A percentile compares a stretch with the other conserved stretches of the same genome.
Evolutionary conservation across 2,797 vertebrate genomes (phyloP).

Genomic region (Scolopax bukidnonensis): DNA sequence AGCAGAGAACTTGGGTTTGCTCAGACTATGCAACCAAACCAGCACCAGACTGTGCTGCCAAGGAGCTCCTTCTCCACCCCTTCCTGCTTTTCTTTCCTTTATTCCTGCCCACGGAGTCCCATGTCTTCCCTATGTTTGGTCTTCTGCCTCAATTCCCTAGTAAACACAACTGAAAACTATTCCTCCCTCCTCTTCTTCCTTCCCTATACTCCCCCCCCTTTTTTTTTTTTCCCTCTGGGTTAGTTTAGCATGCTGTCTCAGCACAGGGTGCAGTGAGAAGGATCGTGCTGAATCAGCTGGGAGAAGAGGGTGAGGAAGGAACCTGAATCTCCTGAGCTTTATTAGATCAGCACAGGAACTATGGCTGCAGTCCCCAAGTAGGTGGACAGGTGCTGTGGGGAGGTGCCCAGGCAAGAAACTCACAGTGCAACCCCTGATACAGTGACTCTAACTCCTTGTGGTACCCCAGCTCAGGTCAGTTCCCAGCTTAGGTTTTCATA

Average conservation of each 20-base stretch:
- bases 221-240: not conserved
- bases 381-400: not conserved
- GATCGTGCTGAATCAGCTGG: not conserved
- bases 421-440: not conserved
- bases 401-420: not conserved
- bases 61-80: not conserved
- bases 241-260: not conserved
- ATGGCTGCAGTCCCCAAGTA: not conserved
- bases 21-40: not conserved
- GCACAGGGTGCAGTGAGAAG: not conserved
- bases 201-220: not conserved
- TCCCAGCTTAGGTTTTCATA: not conserved
- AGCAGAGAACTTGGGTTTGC: not conserved
- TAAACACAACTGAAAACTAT: not conserved
- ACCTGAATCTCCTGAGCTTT: not conserved
- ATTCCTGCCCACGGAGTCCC: not conserved
- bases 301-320: not conserved
- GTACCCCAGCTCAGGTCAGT: not conserved
- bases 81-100: not conserved
- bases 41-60: not conserved
- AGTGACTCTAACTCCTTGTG: not conserved
- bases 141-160: not conserved
- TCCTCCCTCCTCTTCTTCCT: not conserved
- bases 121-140: accelerated
- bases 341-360: not conserved